A percentile compares a stretch with the other conserved stretches of the same genome.
These are phyloP conservation scores for Monopterus albus DNA, from an alignment of 2,113 vertebrate species.

Conservation along the genomic window DNA sequence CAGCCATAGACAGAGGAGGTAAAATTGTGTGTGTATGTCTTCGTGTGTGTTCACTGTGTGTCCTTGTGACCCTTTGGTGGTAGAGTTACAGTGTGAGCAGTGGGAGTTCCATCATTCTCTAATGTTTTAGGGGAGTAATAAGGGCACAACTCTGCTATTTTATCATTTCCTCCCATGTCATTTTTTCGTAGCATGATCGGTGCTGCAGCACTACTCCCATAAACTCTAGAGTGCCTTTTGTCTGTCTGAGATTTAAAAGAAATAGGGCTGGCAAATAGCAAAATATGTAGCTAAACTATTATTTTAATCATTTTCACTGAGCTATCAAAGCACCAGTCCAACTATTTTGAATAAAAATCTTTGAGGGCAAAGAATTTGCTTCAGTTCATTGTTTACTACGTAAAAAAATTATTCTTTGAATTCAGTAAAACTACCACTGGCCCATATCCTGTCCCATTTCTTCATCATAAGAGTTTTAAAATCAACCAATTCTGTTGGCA, in stretches of 20 bases:
- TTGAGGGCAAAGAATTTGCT: neutral
- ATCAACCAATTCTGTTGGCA: slow-evolving; percentile 26
- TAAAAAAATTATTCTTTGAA: too few relatives aligned
- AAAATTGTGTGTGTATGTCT: slow-evolving; percentile 60
- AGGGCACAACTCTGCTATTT: slow-evolving; percentile 55
- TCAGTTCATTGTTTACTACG: slow-evolving; percentile 12
- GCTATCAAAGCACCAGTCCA: neutral
- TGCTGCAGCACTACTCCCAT: slow-evolving; percentile 36
- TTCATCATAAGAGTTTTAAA: slow-evolving; percentile 32
- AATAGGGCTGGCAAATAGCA: slow-evolving; percentile 24
- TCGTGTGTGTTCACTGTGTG: slow-evolving; percentile 43
- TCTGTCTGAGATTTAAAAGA: slow-evolving; percentile 42
- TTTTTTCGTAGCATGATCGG: slow-evolving; percentile 32
- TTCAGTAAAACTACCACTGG: too few relatives aligned
- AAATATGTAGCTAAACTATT: slow-evolving; percentile 15
- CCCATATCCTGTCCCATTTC: slow-evolving; percentile 20
- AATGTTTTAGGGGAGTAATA: slow-evolving; percentile 69
- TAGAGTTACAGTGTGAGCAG: slow-evolving; percentile 54
- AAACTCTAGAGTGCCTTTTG: slow-evolving; percentile 29
- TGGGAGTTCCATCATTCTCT: slow-evolving; percentile 53
- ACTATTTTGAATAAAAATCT: slow-evolving; percentile 8
- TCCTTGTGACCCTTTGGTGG: slow-evolving; percentile 46
- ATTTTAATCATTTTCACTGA: slow-evolving; percentile 33
- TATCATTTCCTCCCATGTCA: slow-evolving; percentile 65
- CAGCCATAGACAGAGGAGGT: slow-evolving; percentile 65